These are phyloP conservation scores for Parauchenoglanis ngamensis DNA, from an alignment of 2,797 vertebrate genomes.

Conservation along the genomic window DNA sequence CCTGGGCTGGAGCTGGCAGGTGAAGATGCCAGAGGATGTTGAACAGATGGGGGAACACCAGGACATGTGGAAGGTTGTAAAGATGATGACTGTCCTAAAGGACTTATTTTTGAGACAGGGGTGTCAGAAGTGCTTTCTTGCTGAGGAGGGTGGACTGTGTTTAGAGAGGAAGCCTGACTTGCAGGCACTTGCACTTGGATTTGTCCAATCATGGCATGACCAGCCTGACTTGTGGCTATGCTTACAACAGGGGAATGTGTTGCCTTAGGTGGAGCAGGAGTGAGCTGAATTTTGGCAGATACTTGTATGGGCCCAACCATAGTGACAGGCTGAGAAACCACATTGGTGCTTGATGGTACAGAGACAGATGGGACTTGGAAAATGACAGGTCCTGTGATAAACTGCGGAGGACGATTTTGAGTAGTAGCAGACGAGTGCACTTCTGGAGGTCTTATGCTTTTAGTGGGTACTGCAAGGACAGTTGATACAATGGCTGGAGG, in stretches of 20 bases:
- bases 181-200: conserved; percentile 74
- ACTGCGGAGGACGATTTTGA: conserved; percentile 79
- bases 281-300: conserved; percentile 88
- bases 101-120: conserved; percentile 64
- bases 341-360: conserved; percentile 81
- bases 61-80: conserved; percentile 59
- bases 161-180: conserved; percentile 65
- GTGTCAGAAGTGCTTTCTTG: conserved; percentile 75
- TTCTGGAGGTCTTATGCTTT: conserved; percentile 83
- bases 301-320: conserved; percentile 90
- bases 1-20: conserved; percentile 84
- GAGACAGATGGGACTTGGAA: conserved; percentile 88
- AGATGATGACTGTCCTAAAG: conserved; percentile 64
- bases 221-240: conserved; percentile 71
- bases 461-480: conserved; percentile 88
- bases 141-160: conserved; percentile 65
- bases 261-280: conserved; percentile 68
- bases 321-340: conserved; percentile 86
- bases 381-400: conserved; percentile 88
- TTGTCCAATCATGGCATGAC: conserved; percentile 76
- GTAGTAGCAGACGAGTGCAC: conserved; percentile 76
- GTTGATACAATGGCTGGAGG: conserved; percentile 85
- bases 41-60: conserved; percentile 68
- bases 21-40: conserved; percentile 77
- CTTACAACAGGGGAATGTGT: conserved; percentile 69